phyloP scores from a whole-genome alignment of 1,140 invertebrate genomes.

The Helicorthomorpha holstii region DNA sequence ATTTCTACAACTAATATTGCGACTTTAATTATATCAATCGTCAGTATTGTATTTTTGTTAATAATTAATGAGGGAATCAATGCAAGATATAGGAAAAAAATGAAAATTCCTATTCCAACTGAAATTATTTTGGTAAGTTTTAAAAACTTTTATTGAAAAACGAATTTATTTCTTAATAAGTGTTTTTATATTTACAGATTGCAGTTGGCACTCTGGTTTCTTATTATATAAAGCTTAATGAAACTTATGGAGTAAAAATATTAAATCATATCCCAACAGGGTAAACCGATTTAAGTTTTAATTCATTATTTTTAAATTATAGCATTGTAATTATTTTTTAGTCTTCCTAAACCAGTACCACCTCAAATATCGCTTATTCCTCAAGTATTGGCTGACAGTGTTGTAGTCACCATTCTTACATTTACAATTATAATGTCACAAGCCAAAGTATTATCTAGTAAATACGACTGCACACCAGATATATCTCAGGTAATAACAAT shows the following conservation, averaged over 20 bases:
- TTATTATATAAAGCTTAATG: constrained; percentile 35
- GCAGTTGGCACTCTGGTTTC: constrained; percentile 56
- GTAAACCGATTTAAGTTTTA: constrained; percentile 33
- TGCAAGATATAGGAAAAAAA: constrained; percentile 5
- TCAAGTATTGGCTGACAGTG: constrained; percentile 37
- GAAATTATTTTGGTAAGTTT: constrained; percentile 9
- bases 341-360: constrained; percentile 36
- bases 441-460: constrained; percentile 76
- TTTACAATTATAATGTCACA: constrained; percentile 85
- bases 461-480: constrained; percentile 68
- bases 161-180: neutral
- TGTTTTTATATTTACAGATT: constrained; percentile 1
- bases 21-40: constrained; percentile 21
- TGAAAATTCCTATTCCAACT: constrained; percentile 9
- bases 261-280: constrained; percentile 62
- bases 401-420: constrained; percentile 69
- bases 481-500: constrained; percentile 44
- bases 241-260: constrained; percentile 37
- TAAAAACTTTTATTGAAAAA: neutral
- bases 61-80: constrained; percentile 9
- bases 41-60: constrained; percentile 1
- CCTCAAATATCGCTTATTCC: constrained; percentile 38
- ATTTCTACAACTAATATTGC: constrained; percentile 42
- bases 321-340: constrained; percentile 18
- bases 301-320: neutral